Conservation (phyloP, 2,113 vertebrate species). For the Pelobates fuscus region DNA sequence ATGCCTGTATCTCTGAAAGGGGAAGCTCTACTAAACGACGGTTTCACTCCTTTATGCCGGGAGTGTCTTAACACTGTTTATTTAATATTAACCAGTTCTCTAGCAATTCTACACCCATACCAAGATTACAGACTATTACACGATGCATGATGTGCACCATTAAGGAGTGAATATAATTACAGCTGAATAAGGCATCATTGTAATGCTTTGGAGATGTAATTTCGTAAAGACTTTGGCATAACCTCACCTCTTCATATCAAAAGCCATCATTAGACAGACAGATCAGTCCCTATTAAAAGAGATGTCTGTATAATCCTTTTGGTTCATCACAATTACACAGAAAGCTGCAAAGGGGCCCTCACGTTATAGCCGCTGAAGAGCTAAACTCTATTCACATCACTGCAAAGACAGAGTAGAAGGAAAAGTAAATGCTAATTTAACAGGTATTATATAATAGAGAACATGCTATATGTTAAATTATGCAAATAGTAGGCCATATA, state of each 20-base stretch:
- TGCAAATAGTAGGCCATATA: too few species aligned
- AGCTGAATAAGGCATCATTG: not conserved
- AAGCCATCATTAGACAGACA: slow-evolving; percentile 52
- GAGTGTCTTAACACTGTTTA: too few species aligned
- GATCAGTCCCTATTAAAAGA: slow-evolving; percentile 36
- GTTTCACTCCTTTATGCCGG: too few species aligned
- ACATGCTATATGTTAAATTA: slow-evolving; percentile 49
- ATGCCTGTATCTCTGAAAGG: too few species aligned
- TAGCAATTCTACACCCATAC: too few species aligned
- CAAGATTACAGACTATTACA: not conserved
- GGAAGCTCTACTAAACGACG: too few species aligned
- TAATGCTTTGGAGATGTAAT: not conserved
- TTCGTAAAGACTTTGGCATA: not conserved
- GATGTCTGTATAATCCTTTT: slow-evolving; percentile 17
- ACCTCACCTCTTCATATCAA: slow-evolving; percentile 50
- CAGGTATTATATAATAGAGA: slow-evolving; percentile 54
- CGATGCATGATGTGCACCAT: not conserved
- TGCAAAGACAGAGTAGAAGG: slow-evolving; percentile 52
- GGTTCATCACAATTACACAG: slow-evolving; percentile 13
- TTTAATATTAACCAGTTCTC: too few species aligned
- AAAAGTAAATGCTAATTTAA: too few species aligned
- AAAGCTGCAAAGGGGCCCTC: slow-evolving; percentile 34
- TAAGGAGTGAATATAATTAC: not conserved
- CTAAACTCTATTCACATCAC: slow-evolving; percentile 32
- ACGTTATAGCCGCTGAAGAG: slow-evolving; percentile 28